phyloP scores from a whole-genome alignment of 2,113 vertebrate species.

The Thomomys bottae region DNA sequence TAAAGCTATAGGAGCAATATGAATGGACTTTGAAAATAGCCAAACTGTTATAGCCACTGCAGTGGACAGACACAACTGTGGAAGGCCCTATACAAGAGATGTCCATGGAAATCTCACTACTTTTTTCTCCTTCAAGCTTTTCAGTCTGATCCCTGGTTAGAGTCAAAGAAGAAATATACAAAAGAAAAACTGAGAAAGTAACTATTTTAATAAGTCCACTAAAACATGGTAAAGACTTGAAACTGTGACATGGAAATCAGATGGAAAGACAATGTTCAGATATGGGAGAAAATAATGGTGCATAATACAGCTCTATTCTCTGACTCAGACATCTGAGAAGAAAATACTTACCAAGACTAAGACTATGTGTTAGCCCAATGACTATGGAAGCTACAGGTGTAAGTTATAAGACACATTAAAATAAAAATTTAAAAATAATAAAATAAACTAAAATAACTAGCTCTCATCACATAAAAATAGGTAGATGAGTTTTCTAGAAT shows the following conservation, averaged over 20 bases:
- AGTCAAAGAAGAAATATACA: background rate
- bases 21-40: background rate
- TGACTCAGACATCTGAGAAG: background rate
- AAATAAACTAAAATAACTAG: too few species aligned
- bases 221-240: background rate
- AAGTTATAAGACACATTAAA: background rate
- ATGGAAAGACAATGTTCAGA: background rate
- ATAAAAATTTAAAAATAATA: too few species aligned
- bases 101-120: background rate
- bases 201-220: slow-evolving; percentile 9
- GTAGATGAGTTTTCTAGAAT: background rate
- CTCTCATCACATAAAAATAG: background rate
- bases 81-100: background rate
- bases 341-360: background rate
- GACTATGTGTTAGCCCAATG: background rate
- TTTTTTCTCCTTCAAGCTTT: background rate
- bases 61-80: background rate
- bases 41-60: background rate
- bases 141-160: background rate
- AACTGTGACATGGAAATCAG: background rate
- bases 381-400: background rate
- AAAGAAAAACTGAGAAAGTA: background rate
- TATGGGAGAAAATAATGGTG: background rate
- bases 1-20: background rate
- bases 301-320: background rate